Evolutionary conservation across 2,888 invertebrate genomes (phyloP), one percentile per base, ranked within the genome.

Genomic region (Phasia obesa): DNA sequence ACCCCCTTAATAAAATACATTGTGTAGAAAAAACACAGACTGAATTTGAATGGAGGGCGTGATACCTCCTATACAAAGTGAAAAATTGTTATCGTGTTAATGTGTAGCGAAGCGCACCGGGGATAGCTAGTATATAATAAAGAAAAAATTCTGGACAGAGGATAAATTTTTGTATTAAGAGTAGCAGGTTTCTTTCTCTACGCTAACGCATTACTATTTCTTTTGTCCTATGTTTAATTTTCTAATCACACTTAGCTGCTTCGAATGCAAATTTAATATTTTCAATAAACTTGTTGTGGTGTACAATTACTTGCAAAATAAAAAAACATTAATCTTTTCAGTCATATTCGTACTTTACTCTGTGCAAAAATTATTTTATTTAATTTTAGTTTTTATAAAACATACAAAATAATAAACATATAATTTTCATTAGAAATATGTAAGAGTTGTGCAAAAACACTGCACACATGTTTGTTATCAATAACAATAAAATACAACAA

Each of bases 261-360:
- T 17, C n/a, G 11, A 59, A 71, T 49, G 70, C 47, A 57, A 70
- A 55, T 27, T n/a, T 5, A 21, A 21, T 31, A 21, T 42, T 53
- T 25, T 42, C 17, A 11, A 15, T 27, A 53, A 55, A 25, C n/a
- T 51, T 27, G n/a, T n/a, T n/a, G n/a, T n/a, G n/a, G n/a, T n/a
- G 17, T 69, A 23, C 21, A 57, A 27, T 19, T 17, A 65, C 23
- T 27, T 49, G 17, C 23, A 53, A 67, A 23, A 25, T 21, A 31
- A 31, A 31, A 35, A 65, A 15, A 60, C n/a, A 44, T 42, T 25
- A 60, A 60, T 60, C 11, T 42, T 60, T n/a, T 11, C 11, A 19
- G n/a, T 35, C n/a, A n/a, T n/a, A 27, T 3, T 42, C 13, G 4
- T 6, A 7, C 17, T 31, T 27, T 17, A 25, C 27, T 27, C 7